A percentile compares a stretch with the other conserved stretches of the same genome.
These are phyloP conservation scores for Oxyruncus cristatus DNA, from an alignment of 2,113 vertebrate genomes.

Conservation along the genomic window DNA sequence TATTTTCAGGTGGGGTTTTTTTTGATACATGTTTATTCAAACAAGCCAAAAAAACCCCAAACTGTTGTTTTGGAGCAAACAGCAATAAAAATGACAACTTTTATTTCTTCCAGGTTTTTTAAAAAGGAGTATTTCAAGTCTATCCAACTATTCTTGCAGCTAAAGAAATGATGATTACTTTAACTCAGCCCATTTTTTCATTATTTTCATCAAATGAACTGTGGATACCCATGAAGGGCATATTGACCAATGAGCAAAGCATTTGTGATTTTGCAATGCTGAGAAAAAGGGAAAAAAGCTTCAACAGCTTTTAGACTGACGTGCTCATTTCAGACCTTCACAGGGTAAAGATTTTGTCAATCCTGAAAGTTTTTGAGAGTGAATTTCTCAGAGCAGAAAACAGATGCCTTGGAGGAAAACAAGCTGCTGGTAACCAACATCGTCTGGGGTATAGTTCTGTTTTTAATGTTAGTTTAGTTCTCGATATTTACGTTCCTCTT, in stretches of 20 bases:
- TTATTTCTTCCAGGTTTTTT: not conserved
- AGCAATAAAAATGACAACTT: not conserved
- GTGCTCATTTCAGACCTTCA: not conserved
- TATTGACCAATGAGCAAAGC: not conserved
- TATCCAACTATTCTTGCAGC: not conserved
- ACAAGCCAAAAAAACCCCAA: not conserved
- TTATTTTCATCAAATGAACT: not conserved
- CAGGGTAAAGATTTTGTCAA: not conserved
- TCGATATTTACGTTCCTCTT: not conserved
- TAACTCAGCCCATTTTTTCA: not conserved
- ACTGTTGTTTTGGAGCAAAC: not conserved
- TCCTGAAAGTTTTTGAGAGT: not conserved
- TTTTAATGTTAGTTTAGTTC: conserved; percentile 5
- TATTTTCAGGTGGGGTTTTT: not conserved
- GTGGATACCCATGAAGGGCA: not conserved
- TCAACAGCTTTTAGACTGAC: not conserved
- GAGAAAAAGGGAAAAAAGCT: not conserved
- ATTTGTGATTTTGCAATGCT: not conserved
- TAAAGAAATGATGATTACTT: not conserved
- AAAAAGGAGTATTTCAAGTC: not conserved
- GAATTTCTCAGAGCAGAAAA: not conserved
- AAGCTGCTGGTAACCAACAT: not conserved
- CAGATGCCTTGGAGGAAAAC: not conserved
- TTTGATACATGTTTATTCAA: not conserved
- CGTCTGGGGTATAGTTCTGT: not conserved